phyloP scores from a whole-genome alignment of 2,888 invertebrate genomes.

The Aphelenchoides bicaudatus region DNA sequence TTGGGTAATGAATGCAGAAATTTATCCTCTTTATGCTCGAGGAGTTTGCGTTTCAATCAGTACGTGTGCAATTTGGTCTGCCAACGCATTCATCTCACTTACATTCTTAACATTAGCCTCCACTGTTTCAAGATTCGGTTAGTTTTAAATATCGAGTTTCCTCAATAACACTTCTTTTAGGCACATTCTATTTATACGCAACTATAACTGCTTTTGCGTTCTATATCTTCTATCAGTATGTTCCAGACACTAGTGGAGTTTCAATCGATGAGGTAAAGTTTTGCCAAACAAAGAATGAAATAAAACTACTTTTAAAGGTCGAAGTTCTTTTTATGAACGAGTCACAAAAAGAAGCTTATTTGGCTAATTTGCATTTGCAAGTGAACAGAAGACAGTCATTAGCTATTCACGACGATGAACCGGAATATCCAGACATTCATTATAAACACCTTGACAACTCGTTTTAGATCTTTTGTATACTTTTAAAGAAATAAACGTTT shows the following conservation, averaged over 20 bases:
- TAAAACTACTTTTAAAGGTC: too few relatives aligned
- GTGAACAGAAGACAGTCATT: too few relatives aligned
- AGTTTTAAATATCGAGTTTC: not conserved
- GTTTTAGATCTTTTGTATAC: too few relatives aligned
- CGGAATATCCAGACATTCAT: too few relatives aligned
- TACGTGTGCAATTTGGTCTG: constrained; percentile 64
- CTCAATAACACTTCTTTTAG: constrained; percentile 50
- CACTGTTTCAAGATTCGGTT: constrained; percentile 48
- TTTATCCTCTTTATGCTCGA: constrained; percentile 65
- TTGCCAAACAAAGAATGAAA: too few relatives aligned
- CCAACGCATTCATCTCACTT: constrained; percentile 65
- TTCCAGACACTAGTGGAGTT: constrained; percentile 66
- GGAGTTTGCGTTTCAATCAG: constrained; percentile 62
- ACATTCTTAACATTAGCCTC: constrained; percentile 62
- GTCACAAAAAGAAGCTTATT: too few relatives aligned
- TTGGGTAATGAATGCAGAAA: constrained; percentile 66
- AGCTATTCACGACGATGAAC: too few relatives aligned
- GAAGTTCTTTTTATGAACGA: too few relatives aligned
- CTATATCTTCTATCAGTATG: constrained; percentile 62
- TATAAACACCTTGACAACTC: too few relatives aligned
- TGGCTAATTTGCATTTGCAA: too few relatives aligned
- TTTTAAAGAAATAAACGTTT: too few relatives aligned
- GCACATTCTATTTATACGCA: constrained; percentile 65
- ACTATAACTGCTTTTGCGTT: constrained; percentile 63
- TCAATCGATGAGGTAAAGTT: constrained; percentile 63